Evolutionary conservation across 1,140 invertebrate species (phyloP), one percentile per base, ranked within the genome.

Genomic region (Drosophila leontia): DNA sequence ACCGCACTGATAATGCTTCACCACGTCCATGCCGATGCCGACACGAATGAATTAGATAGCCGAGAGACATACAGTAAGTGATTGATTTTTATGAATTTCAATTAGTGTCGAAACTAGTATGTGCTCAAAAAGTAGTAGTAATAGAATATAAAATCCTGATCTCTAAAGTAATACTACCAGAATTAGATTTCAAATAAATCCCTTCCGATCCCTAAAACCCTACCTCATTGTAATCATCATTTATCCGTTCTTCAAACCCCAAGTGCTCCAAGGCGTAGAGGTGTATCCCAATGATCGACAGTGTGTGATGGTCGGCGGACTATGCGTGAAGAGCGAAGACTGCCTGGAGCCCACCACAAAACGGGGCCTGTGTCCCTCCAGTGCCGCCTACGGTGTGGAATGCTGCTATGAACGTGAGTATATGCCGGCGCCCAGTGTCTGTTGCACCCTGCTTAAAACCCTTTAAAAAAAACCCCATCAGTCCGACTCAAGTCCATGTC

Each of bases 331-430:
- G 15, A 70, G 37, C 19, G 70, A 53, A 5, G 93, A 93, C 26
- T 93, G 93, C 50, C 69, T 63, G 2, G 65, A 75, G 29, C 80
- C 84, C 17, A 85, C 86, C 8, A 75, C 77, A 15, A 91, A 85
- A 29, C 78, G 74, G 55, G 92, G 92, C 13, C 78, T 93, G 13
- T 93, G 93, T 47, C 93, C 93, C 47, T 60, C 75, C 29, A 93
- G 91, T 48, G 17, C 62, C 6, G 68, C 78, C 29, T 34, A 53
- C 23, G 93, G 91, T 34, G 93, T 93, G 19, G 93, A 93, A 45
- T 93, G 93, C 57, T 93, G 93, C 59, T 92, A 90, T 48, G 93
- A 92, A 77, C 70, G 93, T 93, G 72, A 93, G 92, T 92, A 83
- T 35, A 15, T 35, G 17, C 17, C 19, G 56, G 13, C 17, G n/a